Evolutionary conservation across 1,140 invertebrate species (phyloP).

Genomic region (Vollenhovia emeryi): DNA sequence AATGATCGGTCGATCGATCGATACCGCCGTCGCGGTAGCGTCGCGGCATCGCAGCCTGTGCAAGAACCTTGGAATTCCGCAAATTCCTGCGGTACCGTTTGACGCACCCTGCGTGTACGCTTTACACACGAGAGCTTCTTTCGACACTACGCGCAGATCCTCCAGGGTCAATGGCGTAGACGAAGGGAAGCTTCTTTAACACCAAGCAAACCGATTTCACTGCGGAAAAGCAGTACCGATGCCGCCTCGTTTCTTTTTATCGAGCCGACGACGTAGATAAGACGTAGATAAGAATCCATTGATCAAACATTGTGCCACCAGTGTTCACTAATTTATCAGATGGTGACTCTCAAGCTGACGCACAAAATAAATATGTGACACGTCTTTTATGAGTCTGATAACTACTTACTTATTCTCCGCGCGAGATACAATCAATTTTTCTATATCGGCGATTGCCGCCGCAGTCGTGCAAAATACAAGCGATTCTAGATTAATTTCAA

Average conservation of each 20-base stretch:
- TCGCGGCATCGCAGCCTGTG: constrained; percentile 1
- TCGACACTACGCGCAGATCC: constrained; percentile 56
- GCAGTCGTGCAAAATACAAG: not conserved
- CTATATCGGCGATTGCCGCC: not conserved
- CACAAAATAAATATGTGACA: not conserved
- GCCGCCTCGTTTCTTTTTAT: too few relatives aligned
- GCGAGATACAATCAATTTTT: not conserved
- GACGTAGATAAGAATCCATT: not conserved
- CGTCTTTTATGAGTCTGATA: not conserved
- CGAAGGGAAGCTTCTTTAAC: not conserved
- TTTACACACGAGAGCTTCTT: constrained; percentile 56
- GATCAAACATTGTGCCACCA: not conserved
- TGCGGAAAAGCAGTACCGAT: not conserved
- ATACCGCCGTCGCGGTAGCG: constrained; percentile 36
- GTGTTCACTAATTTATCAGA: not conserved
- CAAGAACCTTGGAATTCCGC: constrained; percentile 68
- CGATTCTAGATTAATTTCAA: constrained; percentile 2
- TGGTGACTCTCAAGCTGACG: not conserved
- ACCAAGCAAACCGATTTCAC: not conserved
- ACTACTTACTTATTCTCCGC: not conserved
- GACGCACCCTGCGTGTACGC: constrained; percentile 52
- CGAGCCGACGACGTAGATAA: too few relatives aligned
- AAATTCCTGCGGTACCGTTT: constrained; percentile 67
- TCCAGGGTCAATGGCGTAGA: constrained; percentile 57
- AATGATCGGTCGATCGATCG: constrained; percentile 59